Evolutionary conservation across 2,888 invertebrate species (phyloP).

Genomic region (Selenia dentaria): DNA sequence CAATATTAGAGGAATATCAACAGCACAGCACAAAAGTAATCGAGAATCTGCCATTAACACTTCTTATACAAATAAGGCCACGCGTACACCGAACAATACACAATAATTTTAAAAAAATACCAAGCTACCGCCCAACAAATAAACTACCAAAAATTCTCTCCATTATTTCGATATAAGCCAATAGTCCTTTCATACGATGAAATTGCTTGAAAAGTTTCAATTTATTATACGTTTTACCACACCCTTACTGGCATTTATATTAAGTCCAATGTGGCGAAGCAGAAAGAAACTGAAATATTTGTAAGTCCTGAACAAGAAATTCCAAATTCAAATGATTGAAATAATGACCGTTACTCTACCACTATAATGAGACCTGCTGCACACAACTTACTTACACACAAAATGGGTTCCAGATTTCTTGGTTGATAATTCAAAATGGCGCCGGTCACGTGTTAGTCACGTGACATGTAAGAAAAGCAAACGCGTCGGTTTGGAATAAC

Average conservation of each 20-base stretch:
- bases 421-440: conserved; percentile 63
- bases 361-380: conserved; percentile 27
- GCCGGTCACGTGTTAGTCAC: conserved; percentile 69
- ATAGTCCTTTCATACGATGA: conserved; percentile 49
- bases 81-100: conserved; percentile 55
- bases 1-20: background rate
- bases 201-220: conserved; percentile 45
- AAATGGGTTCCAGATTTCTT: conserved; percentile 33
- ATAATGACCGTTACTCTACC: conserved; percentile 65
- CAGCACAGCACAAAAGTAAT: background rate
- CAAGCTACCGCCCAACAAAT: conserved; percentile 48
- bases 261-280: conserved; percentile 24
- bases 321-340: conserved; percentile 70
- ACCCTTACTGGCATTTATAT: conserved; percentile 1
- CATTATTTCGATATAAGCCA: conserved; percentile 47
- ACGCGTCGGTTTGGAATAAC: conserved; percentile 78
- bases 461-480: conserved; percentile 70
- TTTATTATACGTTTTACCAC: background rate
- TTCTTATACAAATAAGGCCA: conserved; percentile 47
- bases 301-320: conserved; percentile 39
- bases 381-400: background rate
- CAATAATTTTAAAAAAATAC: conserved; percentile 49
- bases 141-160: conserved; percentile 42
- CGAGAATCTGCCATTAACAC: conserved; percentile 51
- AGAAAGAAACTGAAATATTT: conserved; percentile 17